Conservation (phyloP, 2,113 vertebrate species). For the Porphyrio hochstetteri region DNA sequence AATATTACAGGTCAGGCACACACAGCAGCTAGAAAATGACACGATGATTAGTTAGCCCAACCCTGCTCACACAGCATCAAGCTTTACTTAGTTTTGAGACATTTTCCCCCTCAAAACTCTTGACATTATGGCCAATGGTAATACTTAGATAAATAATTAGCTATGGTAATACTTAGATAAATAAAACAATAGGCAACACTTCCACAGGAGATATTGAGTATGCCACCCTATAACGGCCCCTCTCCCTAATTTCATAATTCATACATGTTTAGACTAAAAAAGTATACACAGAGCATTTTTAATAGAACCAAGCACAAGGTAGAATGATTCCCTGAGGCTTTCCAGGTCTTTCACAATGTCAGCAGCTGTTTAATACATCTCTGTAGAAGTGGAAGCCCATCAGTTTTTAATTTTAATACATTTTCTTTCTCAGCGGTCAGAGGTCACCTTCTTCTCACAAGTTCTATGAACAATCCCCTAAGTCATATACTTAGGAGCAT, state of each 20-base stretch:
- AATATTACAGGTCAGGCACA: not conserved
- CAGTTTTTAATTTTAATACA: not conserved
- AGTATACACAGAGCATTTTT: not conserved
- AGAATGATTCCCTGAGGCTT: not conserved
- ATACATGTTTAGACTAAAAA: not conserved
- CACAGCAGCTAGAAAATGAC: not conserved
- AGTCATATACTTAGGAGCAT: not conserved
- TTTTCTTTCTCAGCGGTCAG: not conserved
- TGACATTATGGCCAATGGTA: not conserved
- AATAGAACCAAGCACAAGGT: not conserved
- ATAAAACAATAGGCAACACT: not conserved
- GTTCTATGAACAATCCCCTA: not conserved
- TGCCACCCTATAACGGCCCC: not conserved
- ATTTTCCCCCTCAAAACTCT: not conserved
- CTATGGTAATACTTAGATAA: not conserved
- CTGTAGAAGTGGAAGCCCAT: not conserved
- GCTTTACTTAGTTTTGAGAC: not conserved
- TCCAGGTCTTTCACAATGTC: not conserved
- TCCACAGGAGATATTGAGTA: not conserved
- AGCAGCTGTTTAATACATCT: not conserved
- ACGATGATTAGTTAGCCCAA: not conserved
- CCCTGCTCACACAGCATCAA: not conserved
- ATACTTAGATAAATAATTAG: not conserved
- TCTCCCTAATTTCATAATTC: not conserved
- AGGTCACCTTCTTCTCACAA: not conserved